Conservation (phyloP, 2,113 vertebrate genomes). For the Piprites chloris region DNA sequence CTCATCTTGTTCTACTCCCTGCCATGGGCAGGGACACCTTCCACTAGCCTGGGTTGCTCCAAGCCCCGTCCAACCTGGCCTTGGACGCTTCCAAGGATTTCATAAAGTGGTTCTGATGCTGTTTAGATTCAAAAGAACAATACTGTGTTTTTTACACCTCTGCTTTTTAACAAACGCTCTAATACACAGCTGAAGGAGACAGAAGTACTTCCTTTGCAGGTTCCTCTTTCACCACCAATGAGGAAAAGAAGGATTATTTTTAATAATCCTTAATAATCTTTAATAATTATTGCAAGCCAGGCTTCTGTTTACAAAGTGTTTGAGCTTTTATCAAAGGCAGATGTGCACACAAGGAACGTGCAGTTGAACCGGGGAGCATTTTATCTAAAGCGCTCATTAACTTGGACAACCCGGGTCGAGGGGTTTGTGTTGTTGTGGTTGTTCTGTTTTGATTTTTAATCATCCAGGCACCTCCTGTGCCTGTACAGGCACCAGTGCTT, state of each 20-base stretch:
- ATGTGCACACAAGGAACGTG: background rate
- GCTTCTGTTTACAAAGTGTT: background rate
- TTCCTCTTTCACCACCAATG: background rate
- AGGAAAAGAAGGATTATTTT: background rate
- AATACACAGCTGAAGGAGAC: background rate
- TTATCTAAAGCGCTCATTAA: background rate
- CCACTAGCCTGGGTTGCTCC: background rate
- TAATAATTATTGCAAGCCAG: background rate
- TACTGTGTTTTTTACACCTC: background rate
- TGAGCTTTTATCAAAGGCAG: background rate
- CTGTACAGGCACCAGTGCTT: background rate
- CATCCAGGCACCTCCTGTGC: background rate
- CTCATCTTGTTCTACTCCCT: background rate
- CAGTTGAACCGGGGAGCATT: background rate
- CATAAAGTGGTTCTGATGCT: background rate
- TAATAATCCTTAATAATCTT: too few relatives aligned
- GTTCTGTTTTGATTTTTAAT: constrained; percentile 10
- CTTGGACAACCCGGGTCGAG: background rate
- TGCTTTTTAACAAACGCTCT: background rate
- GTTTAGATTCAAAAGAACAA: background rate
- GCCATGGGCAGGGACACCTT: background rate
- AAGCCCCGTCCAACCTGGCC: background rate
- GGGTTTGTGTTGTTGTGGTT: background rate
- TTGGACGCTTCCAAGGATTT: background rate
- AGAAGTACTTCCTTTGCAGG: background rate